phyloP scores from a whole-genome alignment of 2,113 vertebrate genomes.

The Aythya baeri region DNA sequence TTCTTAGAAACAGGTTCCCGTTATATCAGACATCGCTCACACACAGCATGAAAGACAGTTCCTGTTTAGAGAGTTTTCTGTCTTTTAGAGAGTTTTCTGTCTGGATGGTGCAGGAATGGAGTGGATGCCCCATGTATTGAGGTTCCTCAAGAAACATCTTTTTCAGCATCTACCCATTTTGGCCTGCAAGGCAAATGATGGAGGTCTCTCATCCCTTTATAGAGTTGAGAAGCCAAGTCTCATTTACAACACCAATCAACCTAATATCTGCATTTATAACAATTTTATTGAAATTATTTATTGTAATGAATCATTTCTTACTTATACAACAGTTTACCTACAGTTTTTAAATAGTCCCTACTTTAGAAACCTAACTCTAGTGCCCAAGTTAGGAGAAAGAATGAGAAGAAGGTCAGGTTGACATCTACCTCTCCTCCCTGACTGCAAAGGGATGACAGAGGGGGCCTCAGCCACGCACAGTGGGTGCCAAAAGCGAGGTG shows the following conservation, averaged over 20 bases:
- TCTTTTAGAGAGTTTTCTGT: neutral
- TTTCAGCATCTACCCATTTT: neutral
- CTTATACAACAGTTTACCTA: neutral
- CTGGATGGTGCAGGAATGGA: fast-evolving
- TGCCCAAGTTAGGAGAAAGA: neutral
- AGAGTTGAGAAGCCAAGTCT: neutral
- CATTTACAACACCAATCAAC: neutral
- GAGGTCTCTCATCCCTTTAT: neutral
- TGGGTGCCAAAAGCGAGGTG: neutral
- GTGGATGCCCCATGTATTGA: neutral
- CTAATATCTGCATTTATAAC: neutral
- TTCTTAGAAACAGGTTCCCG: neutral
- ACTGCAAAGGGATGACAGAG: neutral
- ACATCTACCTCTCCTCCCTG: neutral
- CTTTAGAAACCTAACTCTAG: neutral
- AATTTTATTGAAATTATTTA: neutral
- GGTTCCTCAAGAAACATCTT: neutral
- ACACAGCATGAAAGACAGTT: neutral
- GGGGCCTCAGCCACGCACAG: neutral
- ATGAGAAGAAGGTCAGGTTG: neutral
- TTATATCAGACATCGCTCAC: neutral
- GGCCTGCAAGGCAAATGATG: neutral
- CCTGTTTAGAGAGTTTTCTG: neutral
- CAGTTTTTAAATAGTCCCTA: neutral
- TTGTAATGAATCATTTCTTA: neutral